Conservation (phyloP, 2,888 invertebrate species). For the Mythimna ferrago region DNA sequence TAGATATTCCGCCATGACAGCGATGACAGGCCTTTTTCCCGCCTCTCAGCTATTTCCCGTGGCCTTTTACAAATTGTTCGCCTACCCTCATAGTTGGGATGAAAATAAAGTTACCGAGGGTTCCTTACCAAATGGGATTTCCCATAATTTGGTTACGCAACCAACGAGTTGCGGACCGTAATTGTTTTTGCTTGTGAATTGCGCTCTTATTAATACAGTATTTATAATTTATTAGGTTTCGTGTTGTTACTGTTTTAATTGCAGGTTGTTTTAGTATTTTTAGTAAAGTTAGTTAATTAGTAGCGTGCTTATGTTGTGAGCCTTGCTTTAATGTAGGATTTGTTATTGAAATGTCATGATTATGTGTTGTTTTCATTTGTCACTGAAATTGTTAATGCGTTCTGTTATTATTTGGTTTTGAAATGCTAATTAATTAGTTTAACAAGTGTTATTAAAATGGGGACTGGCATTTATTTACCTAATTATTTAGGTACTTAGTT, state of each 20-base stretch:
- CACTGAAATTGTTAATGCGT: constrained; percentile 47
- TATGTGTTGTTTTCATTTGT: constrained; percentile 45
- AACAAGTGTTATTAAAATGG: constrained; percentile 29
- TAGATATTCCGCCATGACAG: constrained; percentile 85
- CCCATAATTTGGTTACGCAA: constrained; percentile 86
- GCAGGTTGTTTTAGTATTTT: constrained; percentile 59
- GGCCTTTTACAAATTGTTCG: constrained; percentile 86
- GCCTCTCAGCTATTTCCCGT: constrained; percentile 85
- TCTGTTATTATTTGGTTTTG: constrained; percentile 35
- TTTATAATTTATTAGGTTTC: constrained; percentile 61
- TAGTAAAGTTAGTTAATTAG: constrained; percentile 76
- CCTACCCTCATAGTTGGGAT: constrained; percentile 82
- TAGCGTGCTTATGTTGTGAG: constrained; percentile 26
- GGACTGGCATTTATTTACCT: background rate
- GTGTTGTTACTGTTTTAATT: constrained; percentile 63
- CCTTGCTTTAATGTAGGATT: constrained; percentile 40
- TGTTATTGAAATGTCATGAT: constrained; percentile 46
- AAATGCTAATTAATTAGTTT: constrained; percentile 51
- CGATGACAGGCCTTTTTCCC: constrained; percentile 88
- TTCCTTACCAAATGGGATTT: constrained; percentile 85
- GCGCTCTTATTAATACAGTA: constrained; percentile 65
- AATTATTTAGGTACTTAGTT: constrained; percentile 4
- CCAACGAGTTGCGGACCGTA: constrained; percentile 78
- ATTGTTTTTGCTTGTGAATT: constrained; percentile 79
- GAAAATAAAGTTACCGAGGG: constrained; percentile 85